Conservation (phyloP, 2,113 vertebrate species). For the Mus spicilegus region DNA sequence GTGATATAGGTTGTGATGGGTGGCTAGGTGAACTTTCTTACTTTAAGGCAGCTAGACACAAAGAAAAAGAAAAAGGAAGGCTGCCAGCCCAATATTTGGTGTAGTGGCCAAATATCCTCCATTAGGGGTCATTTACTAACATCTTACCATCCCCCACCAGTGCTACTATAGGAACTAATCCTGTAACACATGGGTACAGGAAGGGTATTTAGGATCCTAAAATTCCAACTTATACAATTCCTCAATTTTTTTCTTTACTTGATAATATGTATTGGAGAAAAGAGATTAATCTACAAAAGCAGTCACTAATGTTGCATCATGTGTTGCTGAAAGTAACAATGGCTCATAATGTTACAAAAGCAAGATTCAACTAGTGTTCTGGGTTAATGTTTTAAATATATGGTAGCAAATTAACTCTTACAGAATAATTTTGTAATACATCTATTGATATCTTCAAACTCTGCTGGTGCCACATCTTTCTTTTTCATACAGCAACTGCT, state of each 20-base stretch:
- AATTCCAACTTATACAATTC: neutral
- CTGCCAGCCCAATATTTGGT: accelerated
- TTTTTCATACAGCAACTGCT: constrained; percentile 13
- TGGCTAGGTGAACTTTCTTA: neutral
- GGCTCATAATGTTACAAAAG: constrained; percentile 43
- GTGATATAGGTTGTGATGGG: too few species aligned
- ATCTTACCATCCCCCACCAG: accelerated
- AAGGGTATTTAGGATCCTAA: neutral
- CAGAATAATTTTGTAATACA: neutral
- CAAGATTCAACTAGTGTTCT: constrained; percentile 35
- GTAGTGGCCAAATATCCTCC: too few species aligned
- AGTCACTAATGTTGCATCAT: neutral
- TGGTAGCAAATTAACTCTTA: neutral
- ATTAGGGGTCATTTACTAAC: neutral
- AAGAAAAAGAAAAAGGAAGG: too few species aligned
- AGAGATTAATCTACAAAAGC: neutral
- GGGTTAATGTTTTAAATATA: constrained; percentile 32
- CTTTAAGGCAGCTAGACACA: neutral
- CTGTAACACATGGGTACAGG: neutral
- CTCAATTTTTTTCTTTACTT: neutral
- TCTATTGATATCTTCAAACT: constrained; percentile 24
- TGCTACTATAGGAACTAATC: accelerated
- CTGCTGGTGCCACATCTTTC: neutral
- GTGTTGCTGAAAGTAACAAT: neutral
- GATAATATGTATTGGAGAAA: neutral